Evolutionary conservation across 2,888 invertebrate species (phyloP).

Genomic region (Eupeodes luniger): DNA sequence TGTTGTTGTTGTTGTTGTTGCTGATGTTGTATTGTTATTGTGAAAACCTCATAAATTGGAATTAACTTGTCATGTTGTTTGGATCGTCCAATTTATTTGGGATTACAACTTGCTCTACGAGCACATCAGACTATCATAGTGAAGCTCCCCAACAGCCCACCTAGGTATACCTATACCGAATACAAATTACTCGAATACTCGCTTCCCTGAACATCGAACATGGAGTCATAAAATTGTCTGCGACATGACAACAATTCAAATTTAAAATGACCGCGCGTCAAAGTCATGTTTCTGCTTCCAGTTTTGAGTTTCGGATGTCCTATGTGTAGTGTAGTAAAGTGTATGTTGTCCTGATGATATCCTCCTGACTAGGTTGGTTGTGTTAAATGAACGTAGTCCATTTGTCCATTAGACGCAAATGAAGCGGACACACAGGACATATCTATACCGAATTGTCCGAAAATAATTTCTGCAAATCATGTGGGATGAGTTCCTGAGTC

Average conservation of each 20-base stretch:
- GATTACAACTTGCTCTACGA: conserved; percentile 69
- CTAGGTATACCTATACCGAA: not conserved
- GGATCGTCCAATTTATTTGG: conserved; percentile 72
- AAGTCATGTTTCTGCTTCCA: conserved; percentile 48
- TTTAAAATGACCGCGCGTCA: conserved; percentile 64
- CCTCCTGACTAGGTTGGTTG: conserved; percentile 31
- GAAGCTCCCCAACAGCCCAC: not conserved
- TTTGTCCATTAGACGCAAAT: conserved; percentile 64
- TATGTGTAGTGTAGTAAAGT: not conserved
- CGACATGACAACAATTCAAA: conserved; percentile 73
- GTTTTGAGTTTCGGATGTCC: not conserved
- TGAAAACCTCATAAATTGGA: conserved; percentile 67
- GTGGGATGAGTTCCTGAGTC: conserved; percentile 30
- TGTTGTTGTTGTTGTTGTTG: conserved; percentile 15
- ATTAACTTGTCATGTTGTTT: conserved; percentile 72
- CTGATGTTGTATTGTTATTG: conserved; percentile 9
- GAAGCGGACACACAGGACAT: conserved; percentile 64
- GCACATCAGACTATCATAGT: not conserved
- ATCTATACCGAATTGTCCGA: conserved; percentile 44
- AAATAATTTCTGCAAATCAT: conserved; percentile 58
- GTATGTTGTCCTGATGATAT: conserved; percentile 28
- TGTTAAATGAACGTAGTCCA: conserved; percentile 12
- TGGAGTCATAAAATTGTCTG: conserved; percentile 67
- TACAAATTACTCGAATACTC: conserved; percentile 20
- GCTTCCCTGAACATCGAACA: conserved; percentile 44